phyloP scores from a whole-genome alignment of 2,113 vertebrate genomes.

The Sebastes schlegelii region DNA sequence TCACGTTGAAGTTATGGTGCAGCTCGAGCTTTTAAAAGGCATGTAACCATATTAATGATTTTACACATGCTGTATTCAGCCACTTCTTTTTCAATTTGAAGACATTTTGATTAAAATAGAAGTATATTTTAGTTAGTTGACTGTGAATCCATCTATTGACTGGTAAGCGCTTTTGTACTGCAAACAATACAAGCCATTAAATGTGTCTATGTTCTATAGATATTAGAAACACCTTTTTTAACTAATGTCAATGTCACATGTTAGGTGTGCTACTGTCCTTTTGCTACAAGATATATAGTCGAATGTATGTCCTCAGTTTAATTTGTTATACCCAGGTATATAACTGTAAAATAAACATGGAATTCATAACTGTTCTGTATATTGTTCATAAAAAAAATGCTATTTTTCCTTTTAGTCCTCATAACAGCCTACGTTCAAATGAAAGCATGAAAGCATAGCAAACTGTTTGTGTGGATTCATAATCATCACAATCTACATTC shows the following conservation, averaged over 20 bases:
- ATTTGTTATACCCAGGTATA: background rate
- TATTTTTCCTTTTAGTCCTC: background rate
- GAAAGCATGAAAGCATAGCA: background rate
- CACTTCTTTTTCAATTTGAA: background rate
- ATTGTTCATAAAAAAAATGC: slow-evolving; percentile 17
- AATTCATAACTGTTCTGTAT: background rate
- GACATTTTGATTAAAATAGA: slow-evolving; percentile 12
- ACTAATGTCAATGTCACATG: background rate
- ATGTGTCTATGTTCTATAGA: background rate
- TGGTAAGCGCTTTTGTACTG: slow-evolving; percentile 22
- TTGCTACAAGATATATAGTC: background rate
- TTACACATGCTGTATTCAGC: slow-evolving; percentile 3
- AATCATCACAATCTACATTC: background rate
- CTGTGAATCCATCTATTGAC: slow-evolving; percentile 27
- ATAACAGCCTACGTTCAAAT: background rate
- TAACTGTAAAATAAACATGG: background rate
- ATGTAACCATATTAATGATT: background rate
- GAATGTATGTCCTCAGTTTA: background rate
- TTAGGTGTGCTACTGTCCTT: background rate
- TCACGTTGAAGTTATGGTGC: background rate
- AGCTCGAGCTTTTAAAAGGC: slow-evolving; percentile 1
- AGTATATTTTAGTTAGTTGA: slow-evolving; percentile 30
- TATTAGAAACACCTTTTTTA: slow-evolving; percentile 2
- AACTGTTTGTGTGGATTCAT: background rate
- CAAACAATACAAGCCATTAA: background rate